phyloP scores from a whole-genome alignment of 2,888 invertebrate species.

The Smittia aterrima region DNA sequence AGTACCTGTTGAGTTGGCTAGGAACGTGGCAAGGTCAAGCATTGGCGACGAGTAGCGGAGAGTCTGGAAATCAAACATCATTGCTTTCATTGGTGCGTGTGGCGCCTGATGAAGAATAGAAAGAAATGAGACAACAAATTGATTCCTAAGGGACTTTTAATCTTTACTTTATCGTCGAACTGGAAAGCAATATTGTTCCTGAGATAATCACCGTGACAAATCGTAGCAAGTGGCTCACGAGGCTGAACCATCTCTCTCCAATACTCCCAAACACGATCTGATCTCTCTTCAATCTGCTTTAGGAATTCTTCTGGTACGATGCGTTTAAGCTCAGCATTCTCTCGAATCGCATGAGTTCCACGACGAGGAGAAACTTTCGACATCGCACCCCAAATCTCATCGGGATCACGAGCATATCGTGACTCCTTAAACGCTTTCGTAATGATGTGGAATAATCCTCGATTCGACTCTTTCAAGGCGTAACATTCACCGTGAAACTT shows the following conservation, averaged over 20 bases:
- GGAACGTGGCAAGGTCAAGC: conserved; percentile 49
- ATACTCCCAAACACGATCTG: conserved; percentile 44
- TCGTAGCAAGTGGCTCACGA: conserved; percentile 48
- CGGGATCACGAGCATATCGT: conserved; percentile 45
- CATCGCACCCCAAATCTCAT: conserved; percentile 44
- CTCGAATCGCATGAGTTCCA: conserved; percentile 40
- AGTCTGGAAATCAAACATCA: conserved; percentile 54
- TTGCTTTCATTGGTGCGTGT: conserved; percentile 47
- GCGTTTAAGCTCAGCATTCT: conserved; percentile 44
- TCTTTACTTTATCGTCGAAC: conserved; percentile 44
- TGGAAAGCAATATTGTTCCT: conserved; percentile 52
- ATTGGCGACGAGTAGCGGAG: conserved; percentile 51
- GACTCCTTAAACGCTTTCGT: conserved; percentile 47
- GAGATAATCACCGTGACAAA: conserved; percentile 53
- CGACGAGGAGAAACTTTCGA: conserved; percentile 44
- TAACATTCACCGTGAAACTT: conserved; percentile 50
- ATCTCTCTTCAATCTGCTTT: conserved; percentile 44
- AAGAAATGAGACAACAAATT: not conserved
- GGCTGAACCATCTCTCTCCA: conserved; percentile 48
- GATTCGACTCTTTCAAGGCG: conserved; percentile 48
- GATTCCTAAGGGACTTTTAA: not conserved
- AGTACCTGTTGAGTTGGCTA: conserved; percentile 48
- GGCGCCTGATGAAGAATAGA: conserved; percentile 42
- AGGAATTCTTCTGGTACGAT: conserved; percentile 47
- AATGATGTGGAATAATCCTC: conserved; percentile 46